These are phyloP conservation scores for Aphis gossypii DNA, from an alignment of 1,140 invertebrate species.

Conservation along the genomic window DNA sequence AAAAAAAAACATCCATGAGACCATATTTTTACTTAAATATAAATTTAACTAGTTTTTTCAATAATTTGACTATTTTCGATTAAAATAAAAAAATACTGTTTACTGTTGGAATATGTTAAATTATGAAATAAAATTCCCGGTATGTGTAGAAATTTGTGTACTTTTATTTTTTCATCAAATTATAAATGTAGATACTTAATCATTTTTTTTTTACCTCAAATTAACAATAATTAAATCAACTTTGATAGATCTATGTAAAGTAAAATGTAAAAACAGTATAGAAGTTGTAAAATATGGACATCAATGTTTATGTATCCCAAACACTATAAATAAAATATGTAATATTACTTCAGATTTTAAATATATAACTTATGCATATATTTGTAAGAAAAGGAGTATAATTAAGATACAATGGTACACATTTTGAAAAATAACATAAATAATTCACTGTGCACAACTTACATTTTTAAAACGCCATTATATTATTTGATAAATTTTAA, in stretches of 20 bases:
- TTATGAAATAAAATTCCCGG: background rate
- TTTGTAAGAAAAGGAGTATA: background rate
- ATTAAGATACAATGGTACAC: background rate
- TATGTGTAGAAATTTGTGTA: background rate
- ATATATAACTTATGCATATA: background rate
- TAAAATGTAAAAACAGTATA: background rate
- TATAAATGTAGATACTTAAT: background rate
- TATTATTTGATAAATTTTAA: constrained; percentile 18
- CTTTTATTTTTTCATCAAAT: background rate
- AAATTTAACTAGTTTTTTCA: background rate
- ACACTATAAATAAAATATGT: background rate
- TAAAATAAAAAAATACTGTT: background rate
- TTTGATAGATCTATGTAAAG: background rate
- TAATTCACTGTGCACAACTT: constrained; percentile 24
- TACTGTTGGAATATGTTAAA: background rate
- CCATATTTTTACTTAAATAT: background rate
- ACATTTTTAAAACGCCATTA: constrained; percentile 13
- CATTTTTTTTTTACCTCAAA: background rate
- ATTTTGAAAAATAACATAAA: constrained; percentile 32
- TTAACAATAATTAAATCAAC: background rate
- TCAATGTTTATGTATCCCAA: background rate
- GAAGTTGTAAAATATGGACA: background rate
- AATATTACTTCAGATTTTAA: background rate
- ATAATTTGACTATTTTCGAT: background rate
- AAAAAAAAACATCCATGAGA: background rate